Conservation (phyloP, 1,140 invertebrate species). For the Caerostris extrusa region DNA sequence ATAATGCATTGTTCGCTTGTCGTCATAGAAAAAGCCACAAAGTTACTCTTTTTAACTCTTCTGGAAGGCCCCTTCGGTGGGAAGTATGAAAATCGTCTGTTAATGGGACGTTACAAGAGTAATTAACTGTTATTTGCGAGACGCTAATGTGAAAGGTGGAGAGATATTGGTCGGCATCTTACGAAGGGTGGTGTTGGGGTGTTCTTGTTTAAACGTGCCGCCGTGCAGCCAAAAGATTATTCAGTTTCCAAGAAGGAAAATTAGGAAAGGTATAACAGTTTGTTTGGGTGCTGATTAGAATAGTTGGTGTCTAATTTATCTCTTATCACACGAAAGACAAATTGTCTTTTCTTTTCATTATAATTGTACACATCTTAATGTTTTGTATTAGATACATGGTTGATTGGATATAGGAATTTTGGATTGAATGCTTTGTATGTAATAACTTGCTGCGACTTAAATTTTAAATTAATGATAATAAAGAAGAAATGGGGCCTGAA, state of each 20-base stretch:
- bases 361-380: neutral
- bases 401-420: neutral
- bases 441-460: too few relatives aligned
- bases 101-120: slow-evolving; percentile 67
- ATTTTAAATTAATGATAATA: too few relatives aligned
- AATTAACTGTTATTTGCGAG: slow-evolving; percentile 67
- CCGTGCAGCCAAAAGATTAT: neutral
- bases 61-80: neutral
- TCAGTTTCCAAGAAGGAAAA: neutral
- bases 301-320: slow-evolving; percentile 1
- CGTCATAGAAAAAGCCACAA: neutral
- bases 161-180: slow-evolving; percentile 59
- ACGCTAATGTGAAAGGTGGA: slow-evolving; percentile 58
- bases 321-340: neutral
- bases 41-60: slow-evolving; percentile 57
- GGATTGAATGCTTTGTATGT: neutral
- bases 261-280: neutral
- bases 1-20: slow-evolving; percentile 46
- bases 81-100: neutral
- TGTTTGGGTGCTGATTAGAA: neutral
- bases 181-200: neutral
- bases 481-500: too few relatives aligned
- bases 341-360: neutral
- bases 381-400: neutral
- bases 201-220: neutral